A percentile compares a stretch with the other conserved stretches of the same genome.
Conservation (phyloP, 2,113 vertebrate species). For the Phyllostomus discolor region DNA sequence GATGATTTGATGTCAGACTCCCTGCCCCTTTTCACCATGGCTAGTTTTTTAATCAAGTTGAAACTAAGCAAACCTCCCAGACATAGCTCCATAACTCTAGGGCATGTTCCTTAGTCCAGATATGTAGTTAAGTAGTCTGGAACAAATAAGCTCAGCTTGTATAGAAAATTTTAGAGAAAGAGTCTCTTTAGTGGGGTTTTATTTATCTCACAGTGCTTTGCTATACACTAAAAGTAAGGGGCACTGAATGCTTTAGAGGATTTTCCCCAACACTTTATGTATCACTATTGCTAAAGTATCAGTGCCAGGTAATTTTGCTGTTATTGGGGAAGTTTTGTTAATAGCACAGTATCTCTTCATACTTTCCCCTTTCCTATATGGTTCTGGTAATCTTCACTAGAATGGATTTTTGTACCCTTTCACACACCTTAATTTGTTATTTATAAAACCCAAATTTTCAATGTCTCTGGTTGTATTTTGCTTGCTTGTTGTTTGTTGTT, state of each 20-base stretch:
- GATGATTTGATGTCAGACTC: not conserved
- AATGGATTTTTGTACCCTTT: not conserved
- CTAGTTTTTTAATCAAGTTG: not conserved
- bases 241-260: not conserved
- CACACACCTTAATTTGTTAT: not conserved
- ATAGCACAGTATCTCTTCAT: not conserved
- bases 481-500: no score
- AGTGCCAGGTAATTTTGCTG: not conserved
- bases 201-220: not conserved
- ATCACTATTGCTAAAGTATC: not conserved
- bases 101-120: not conserved
- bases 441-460: not conserved
- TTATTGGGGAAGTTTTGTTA: not conserved
- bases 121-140: not conserved
- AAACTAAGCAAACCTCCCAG: conserved; percentile 26
- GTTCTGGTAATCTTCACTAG: not conserved
- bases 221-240: not conserved
- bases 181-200: not conserved
- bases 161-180: not conserved
- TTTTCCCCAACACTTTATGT: not conserved
- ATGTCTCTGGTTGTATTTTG: no score
- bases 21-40: not conserved
- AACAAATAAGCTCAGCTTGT: not conserved
- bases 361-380: not conserved
- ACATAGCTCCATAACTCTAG: not conserved